Evolutionary conservation across 2,797 vertebrate genomes (phyloP), one percentile per base, ranked within the genome.

Genomic region (Cyclopterus lumpus): DNA sequence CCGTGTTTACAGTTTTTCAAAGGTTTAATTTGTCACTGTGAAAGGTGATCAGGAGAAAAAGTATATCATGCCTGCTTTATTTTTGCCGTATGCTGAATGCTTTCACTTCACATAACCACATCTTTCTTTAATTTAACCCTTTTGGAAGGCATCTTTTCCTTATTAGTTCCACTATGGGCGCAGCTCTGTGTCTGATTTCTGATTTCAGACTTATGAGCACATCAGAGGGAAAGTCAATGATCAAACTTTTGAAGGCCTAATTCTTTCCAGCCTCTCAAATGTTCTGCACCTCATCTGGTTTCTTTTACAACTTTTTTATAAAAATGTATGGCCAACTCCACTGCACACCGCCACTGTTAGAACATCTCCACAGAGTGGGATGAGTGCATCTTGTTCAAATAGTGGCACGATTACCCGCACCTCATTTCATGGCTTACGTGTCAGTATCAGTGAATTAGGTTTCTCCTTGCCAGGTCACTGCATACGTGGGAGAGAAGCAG

Each of bases 221-320:
- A 84, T 88, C 75, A 75, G 70, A 77, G 60, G 46, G 65, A 77
- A 89, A 79, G 80, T 66, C 63, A 75, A 46, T 71, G 76, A 88
- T 91, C 69, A 64, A 83, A 84, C 55, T 70, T 90, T 88, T 87
- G 79, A 89, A 86, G 79, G 40, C 36, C 44, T 92, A 91, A 93
- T 93, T 87, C 71, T 83, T 93, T 88, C 89, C 92, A 92, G 86
- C 68, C 62, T 75, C 73, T 69, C 26, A 20, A n/a, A 54, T 65
- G 48, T 49, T 66, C 72, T 63, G 16, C 49, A 77, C 70, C 65
- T 87, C 91, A 90, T 92, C 85, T 94, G 93, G 87, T 93, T 90
- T 78, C 67, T 83, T 80, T 93, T 89, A 85, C 44, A 42, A 30
- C 62, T 69, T 79, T 82, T 80, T 46, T 55, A n/a, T n/a, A n/a